Percentiles rank a stretch among this genome's conserved stretches.
These are phyloP conservation scores for Alouatta palliata DNA, from an alignment of 2,113 vertebrate genomes.

Conservation along the genomic window DNA sequence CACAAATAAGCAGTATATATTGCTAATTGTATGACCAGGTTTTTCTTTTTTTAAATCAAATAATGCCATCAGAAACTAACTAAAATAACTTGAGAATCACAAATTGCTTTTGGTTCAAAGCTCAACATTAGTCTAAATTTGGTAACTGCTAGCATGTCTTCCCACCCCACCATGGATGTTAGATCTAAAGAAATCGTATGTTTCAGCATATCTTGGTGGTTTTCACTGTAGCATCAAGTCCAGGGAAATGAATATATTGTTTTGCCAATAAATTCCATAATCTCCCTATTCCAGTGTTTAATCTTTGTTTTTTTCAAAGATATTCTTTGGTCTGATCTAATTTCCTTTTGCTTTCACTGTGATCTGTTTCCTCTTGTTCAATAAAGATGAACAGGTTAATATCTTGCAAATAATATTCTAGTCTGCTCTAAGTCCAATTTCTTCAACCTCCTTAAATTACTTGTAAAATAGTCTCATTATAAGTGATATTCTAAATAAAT, in stretches of 20 bases:
- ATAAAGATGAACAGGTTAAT: not conserved
- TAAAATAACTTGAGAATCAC: not conserved
- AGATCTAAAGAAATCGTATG: not conserved
- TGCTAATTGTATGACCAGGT: not conserved
- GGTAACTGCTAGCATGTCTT: not conserved
- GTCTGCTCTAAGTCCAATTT: not conserved
- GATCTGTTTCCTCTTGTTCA: not conserved
- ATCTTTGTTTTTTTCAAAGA: not conserved
- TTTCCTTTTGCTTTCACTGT: not conserved
- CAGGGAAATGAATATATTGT: not conserved
- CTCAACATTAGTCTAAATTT: not conserved
- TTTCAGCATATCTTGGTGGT: not conserved
- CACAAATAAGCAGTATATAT: not conserved
- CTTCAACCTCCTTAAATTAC: not conserved
- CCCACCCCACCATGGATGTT: too few species aligned
- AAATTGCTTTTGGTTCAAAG: not conserved
- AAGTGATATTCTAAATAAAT: not conserved
- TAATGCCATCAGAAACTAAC: conserved; percentile 26
- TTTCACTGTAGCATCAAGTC: not conserved
- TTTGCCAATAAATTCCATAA: not conserved
- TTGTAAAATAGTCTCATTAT: not conserved
- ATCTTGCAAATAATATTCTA: not conserved
- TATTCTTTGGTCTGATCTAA: not conserved
- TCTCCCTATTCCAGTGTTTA: not conserved
- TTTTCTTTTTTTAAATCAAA: conserved; percentile 14